These are phyloP conservation scores for Uloborus plumipes DNA, from an alignment of 2,888 invertebrate genomes.

Conservation along the genomic window DNA sequence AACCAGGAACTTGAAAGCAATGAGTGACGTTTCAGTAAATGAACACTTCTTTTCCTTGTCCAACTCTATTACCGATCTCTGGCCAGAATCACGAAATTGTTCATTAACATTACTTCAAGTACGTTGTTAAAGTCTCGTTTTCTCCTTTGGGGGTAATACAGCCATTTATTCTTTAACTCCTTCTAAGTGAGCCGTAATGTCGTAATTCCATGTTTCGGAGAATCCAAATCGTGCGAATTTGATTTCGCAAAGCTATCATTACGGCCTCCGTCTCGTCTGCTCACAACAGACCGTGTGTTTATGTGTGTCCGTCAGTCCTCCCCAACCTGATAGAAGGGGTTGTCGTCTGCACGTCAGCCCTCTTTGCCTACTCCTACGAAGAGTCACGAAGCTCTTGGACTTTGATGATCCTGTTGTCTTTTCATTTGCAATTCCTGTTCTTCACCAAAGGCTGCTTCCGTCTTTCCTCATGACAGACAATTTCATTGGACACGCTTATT, in stretches of 20 bases:
- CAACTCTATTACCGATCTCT: too few species aligned
- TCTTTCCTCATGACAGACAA: too few species aligned
- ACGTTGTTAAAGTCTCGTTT: slow-evolving; percentile 4
- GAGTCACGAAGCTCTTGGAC: slow-evolving; percentile 4
- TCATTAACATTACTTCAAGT: background rate
- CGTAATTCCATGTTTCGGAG: slow-evolving; percentile 1
- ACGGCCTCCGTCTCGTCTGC: background rate
- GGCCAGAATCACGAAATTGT: background rate
- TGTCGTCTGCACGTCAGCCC: background rate
- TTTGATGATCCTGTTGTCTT: background rate
- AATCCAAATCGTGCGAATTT: slow-evolving; percentile 6
- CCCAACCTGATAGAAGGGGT: slow-evolving; percentile 1
- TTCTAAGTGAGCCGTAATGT: background rate
- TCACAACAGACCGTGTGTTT: background rate
- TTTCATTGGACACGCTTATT: too few species aligned
- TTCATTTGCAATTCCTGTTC: too few species aligned
- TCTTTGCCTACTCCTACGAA: background rate
- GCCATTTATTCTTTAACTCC: slow-evolving; percentile 2
- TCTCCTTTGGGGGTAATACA: background rate
- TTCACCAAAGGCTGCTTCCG: too few species aligned
- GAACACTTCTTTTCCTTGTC: too few species aligned
- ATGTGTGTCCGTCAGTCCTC: slow-evolving; percentile 2
- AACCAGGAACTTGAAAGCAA: too few species aligned
- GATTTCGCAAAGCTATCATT: background rate
- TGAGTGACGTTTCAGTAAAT: too few species aligned